These are phyloP conservation scores for Anas acuta DNA, from an alignment of 2,797 vertebrate species.

Conservation along the genomic window DNA sequence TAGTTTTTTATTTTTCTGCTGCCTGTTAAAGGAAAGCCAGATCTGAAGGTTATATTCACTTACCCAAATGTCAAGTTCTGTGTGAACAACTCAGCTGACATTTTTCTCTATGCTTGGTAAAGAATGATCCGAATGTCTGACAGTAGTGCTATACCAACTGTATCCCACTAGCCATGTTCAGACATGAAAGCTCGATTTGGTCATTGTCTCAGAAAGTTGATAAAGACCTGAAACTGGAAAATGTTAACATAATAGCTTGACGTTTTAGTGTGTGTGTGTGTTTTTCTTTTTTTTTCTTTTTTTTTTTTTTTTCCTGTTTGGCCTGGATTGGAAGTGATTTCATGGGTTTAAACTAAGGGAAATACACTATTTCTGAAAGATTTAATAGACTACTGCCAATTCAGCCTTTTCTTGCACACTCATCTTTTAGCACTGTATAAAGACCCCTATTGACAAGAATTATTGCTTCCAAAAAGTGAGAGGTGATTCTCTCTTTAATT, in stretches of 20 bases:
- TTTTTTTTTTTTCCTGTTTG: not conserved
- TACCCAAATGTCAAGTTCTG: slow-evolving; percentile 67
- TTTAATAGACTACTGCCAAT: not conserved
- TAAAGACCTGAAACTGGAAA: slow-evolving; percentile 46
- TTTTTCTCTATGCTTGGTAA: slow-evolving; percentile 57
- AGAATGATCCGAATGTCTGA: slow-evolving; percentile 47
- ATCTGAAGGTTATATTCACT: slow-evolving; percentile 62
- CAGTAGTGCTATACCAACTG: slow-evolving; percentile 4
- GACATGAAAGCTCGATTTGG: slow-evolving; percentile 35
- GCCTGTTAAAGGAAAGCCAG: slow-evolving; percentile 6
- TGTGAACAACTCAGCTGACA: slow-evolving; percentile 64
- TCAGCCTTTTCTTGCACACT: not conserved
- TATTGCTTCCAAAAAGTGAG: not conserved
- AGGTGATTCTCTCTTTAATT: not conserved
- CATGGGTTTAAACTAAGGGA: not conserved
- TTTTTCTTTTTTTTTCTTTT: not conserved
- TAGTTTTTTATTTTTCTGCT: slow-evolving; percentile 30
- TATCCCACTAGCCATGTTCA: slow-evolving; percentile 17
- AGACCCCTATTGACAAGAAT: not conserved
- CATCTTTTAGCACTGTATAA: not conserved
- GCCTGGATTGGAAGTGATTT: not conserved
- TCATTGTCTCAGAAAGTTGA: slow-evolving; percentile 56
- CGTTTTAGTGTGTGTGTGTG: slow-evolving; percentile 3
- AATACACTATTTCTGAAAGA: not conserved
- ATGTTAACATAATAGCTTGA: slow-evolving; percentile 53